Conservation (phyloP, 2,113 vertebrate species). For the Collichthys lucidus region DNA sequence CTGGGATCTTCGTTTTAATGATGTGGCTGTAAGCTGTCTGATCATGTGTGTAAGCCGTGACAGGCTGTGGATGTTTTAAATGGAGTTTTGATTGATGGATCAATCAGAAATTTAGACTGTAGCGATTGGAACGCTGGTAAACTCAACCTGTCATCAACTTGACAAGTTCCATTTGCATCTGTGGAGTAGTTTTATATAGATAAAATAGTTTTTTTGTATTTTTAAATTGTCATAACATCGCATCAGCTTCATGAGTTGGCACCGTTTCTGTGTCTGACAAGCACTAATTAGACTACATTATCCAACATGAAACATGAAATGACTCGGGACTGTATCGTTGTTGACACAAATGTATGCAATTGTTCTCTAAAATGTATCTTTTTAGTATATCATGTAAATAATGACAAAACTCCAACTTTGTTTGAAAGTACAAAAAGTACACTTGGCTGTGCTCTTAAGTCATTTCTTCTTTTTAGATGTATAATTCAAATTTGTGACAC, state of each 20-base stretch:
- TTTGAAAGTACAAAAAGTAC: no score
- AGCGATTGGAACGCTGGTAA: neutral
- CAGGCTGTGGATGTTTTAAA: neutral
- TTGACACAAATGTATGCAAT: neutral
- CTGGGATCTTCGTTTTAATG: neutral
- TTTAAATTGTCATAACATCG: neutral
- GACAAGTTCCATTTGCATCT: neutral
- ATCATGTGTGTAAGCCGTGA: neutral
- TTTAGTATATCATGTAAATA: neutral
- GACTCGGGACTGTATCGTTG: neutral
- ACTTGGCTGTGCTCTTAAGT: no score
- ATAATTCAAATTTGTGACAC: no score
- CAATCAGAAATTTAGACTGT: neutral
- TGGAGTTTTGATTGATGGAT: neutral
- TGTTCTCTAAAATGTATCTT: conserved; percentile 3
- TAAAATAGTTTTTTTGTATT: neutral
- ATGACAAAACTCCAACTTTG: neutral
- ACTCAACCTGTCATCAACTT: neutral
- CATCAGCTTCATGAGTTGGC: conserved; percentile 1
- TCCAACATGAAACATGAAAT: conserved; percentile 25
- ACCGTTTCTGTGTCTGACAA: conserved; percentile 4
- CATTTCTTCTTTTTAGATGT: no score
- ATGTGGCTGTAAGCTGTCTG: neutral
- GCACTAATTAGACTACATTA: conserved; percentile 23
- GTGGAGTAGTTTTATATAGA: neutral